Evolutionary conservation across 2,888 invertebrate species (phyloP).

Genomic region (Camponotus fellah): DNA sequence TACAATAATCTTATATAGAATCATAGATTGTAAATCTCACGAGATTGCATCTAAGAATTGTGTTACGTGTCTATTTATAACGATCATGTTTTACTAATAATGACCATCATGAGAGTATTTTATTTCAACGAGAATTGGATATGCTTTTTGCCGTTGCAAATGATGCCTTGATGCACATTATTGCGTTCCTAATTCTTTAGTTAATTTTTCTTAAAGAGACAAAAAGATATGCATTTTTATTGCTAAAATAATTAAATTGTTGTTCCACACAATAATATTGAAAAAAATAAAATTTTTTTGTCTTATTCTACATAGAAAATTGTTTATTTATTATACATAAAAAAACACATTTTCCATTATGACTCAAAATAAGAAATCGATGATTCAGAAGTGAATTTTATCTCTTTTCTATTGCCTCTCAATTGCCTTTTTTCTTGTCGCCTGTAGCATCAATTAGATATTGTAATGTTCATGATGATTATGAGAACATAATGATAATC

Average conservation of each 20-base stretch:
- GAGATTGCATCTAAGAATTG: background rate
- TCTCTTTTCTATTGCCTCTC: background rate
- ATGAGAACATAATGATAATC: background rate
- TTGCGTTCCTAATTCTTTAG: background rate
- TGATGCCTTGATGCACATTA: background rate
- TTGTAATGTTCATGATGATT: background rate
- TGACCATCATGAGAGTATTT: background rate
- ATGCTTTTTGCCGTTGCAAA: background rate
- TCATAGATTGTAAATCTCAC: background rate
- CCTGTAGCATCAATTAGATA: conserved; percentile 2
- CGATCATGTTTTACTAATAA: background rate
- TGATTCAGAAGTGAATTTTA: background rate
- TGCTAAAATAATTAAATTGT: background rate
- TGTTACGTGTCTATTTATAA: background rate
- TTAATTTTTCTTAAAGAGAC: background rate
- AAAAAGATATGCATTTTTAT: background rate
- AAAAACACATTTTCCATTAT: background rate
- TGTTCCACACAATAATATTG: background rate
- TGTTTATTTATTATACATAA: background rate
- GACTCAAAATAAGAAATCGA: background rate
- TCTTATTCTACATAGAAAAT: background rate
- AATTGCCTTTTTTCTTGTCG: no score
- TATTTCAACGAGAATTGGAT: background rate
- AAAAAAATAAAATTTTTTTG: background rate
- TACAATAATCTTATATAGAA: background rate